These are phyloP conservation scores for Pheosia tremula DNA, from an alignment of 2,888 invertebrate genomes.

Conservation along the genomic window DNA sequence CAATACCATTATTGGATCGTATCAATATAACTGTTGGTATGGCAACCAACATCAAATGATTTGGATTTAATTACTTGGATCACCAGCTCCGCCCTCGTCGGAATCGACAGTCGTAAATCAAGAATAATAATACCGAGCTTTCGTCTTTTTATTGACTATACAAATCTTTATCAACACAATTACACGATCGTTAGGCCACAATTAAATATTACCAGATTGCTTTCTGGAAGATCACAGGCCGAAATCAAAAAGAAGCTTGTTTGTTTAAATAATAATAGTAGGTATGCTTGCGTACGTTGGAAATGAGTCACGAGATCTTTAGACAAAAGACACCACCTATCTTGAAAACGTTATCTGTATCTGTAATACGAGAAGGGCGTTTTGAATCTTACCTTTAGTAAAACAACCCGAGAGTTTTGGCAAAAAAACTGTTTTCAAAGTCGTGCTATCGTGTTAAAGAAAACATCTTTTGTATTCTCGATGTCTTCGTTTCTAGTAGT, in stretches of 20 bases:
- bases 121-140: slow-evolving; percentile 68
- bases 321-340: slow-evolving; percentile 39
- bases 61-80: slow-evolving; percentile 76
- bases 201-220: slow-evolving; percentile 62
- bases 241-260: slow-evolving; percentile 12
- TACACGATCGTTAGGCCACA: slow-evolving; percentile 75
- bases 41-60: slow-evolving; percentile 65
- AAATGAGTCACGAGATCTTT: slow-evolving; percentile 14
- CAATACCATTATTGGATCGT: slow-evolving; percentile 63
- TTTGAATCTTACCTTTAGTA: slow-evolving; percentile 42
- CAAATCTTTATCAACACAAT: slow-evolving; percentile 79
- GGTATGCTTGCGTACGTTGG: slow-evolving; percentile 1
- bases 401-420: slow-evolving; percentile 5
- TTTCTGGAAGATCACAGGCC: slow-evolving; percentile 42
- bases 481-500: slow-evolving; percentile 3
- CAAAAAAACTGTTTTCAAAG: slow-evolving; percentile 11
- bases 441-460: slow-evolving; percentile 10
- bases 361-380: slow-evolving; percentile 64
- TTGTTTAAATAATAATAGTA: slow-evolving; percentile 1
- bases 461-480: slow-evolving; percentile 11
- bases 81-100: slow-evolving; percentile 67
- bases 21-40: slow-evolving; percentile 65
- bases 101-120: slow-evolving; percentile 72
- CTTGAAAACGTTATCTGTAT: slow-evolving; percentile 53
- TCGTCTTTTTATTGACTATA: slow-evolving; percentile 67